Evolutionary conservation across 2,888 invertebrate species (phyloP).

Genomic region (Ichneumoninae sp.): DNA sequence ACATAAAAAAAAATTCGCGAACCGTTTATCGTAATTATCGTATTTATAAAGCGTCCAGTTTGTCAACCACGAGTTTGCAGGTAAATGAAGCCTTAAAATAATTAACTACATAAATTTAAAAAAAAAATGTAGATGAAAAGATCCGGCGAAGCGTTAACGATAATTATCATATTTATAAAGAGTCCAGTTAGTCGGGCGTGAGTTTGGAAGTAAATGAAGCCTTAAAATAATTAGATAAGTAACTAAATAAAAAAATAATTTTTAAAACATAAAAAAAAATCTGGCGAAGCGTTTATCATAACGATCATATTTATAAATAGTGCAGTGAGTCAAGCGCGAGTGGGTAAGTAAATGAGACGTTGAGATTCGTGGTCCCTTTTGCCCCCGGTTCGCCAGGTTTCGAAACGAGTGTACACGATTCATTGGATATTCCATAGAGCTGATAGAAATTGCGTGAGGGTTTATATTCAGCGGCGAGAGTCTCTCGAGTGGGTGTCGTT

Average conservation of each 20-base stretch:
- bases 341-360: conserved; percentile 44
- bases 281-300: not conserved
- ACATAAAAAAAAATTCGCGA: too few relatives aligned
- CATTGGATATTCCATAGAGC: conserved; percentile 57
- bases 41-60: not conserved
- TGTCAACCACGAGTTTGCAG: not conserved
- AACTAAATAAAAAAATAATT: not conserved
- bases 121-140: not conserved
- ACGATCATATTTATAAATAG: not conserved
- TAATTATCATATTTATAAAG: not conserved
- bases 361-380: conserved; percentile 32
- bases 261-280: not conserved
- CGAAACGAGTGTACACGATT: conserved; percentile 52
- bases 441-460: conserved; percentile 59
- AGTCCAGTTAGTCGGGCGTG: conserved; percentile 7
- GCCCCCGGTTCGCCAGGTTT: not conserved
- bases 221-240: not conserved
- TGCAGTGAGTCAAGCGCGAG: conserved; percentile 12
- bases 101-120: not conserved
- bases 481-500: conserved; percentile 33
- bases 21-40: not conserved
- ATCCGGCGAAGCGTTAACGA: not conserved
- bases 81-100: not conserved
- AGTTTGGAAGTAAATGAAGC: conserved; percentile 43
- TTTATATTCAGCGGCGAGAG: conserved; percentile 47